Conservation (phyloP, 2,888 invertebrate genomes). For the Watsonalla cultraria region DNA sequence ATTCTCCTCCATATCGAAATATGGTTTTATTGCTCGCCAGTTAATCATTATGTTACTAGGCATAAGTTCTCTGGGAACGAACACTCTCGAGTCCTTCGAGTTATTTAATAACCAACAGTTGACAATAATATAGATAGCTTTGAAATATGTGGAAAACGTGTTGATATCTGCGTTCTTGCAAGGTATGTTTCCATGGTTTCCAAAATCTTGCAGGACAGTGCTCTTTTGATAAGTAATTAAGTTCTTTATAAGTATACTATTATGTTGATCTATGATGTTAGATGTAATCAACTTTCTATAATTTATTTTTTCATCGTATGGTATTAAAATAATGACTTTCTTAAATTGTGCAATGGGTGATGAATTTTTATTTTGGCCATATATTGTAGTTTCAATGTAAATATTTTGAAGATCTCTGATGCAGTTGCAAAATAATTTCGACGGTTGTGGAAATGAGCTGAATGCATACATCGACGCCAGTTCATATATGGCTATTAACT, state of each 20-base stretch:
- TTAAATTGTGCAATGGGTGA: background rate
- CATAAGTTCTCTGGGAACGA: background rate
- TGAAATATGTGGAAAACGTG: background rate
- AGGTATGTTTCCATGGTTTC: background rate
- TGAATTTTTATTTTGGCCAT: background rate
- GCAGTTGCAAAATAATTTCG: background rate
- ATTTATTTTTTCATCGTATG: background rate
- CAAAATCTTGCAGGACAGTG: background rate
- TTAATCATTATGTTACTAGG: background rate
- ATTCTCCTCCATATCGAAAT: background rate
- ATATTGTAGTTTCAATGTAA: background rate
- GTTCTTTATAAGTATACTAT: background rate
- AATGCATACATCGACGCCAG: background rate
- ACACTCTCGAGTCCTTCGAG: background rate
- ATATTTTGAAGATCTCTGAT: background rate
- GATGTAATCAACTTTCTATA: background rate
- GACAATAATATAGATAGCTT: background rate
- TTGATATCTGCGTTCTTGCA: background rate
- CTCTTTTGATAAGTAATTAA: background rate
- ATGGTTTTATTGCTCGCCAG: background rate
- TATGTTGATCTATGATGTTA: background rate
- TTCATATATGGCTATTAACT: background rate
- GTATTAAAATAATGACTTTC: background rate
- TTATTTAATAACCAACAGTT: background rate
- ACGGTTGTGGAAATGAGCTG: background rate